Evolutionary conservation across 2,888 invertebrate genomes (phyloP), one percentile per base, ranked within the genome.

Genomic region (Athetis lepigone): DNA sequence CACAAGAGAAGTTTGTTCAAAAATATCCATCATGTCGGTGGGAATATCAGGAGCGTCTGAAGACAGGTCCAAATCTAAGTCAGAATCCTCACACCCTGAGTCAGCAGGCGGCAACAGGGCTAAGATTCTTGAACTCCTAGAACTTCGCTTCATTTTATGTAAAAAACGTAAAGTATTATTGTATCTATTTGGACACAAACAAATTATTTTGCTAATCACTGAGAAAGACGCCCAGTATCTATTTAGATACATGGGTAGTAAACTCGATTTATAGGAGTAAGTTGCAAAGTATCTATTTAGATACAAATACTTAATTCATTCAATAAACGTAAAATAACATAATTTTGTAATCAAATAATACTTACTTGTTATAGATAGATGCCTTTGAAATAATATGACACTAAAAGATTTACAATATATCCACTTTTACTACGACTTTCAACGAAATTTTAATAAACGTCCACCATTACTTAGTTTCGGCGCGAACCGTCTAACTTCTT

Each of bases 221-320:
- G 29, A 5, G 46, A 46, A 27, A 46, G 46, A 46, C 46, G 46
- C 46, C 46, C 46, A 46, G 46, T 46, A 46, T 46, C 46, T 46
- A 46, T 46, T 46, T 46, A 46, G 27, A 46, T 46, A 46, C 27
- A 46, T 46, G 25, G 2, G 46, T 46, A 27, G 3, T 49, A 11
- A 49, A 36, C 7, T 49, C 49, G 33, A 47, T 47, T 33, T 33
- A 47, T 47, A 47, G 36, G 5, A 21, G 49, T 49, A 49, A 49
- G 49, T 49, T 9, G 49, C 49, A 49, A 46, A 9, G 49, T 49
- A 49, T 49, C 49, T 49, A 36, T 49, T 36, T 49, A 49, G 49
- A 49, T 49, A 49, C 49, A 47, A 47, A 47, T 47, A 49, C 19
- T 49, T 37, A 9, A 5, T 8, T 50, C 37, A 0, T 50, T 50